Conservation (phyloP, 2,797 vertebrate species). For the Diglossa cyanea region DNA sequence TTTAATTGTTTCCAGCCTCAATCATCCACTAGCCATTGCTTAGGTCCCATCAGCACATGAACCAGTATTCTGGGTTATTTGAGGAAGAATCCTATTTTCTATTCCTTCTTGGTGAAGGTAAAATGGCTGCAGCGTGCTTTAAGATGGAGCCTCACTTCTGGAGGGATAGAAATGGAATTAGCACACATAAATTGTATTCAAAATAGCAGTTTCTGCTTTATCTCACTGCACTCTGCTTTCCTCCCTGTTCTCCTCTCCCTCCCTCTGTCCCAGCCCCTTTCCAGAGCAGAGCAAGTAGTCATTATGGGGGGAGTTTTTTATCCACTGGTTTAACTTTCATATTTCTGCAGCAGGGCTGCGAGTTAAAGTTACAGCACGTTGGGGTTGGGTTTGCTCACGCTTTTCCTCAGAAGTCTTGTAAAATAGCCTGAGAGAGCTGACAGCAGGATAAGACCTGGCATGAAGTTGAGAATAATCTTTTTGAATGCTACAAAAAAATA, state of each 20-base stretch:
- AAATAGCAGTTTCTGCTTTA: background rate
- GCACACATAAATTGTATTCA: background rate
- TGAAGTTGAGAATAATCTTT: constrained; percentile 2
- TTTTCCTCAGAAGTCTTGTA: background rate
- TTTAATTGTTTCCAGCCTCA: background rate
- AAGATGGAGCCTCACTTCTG: constrained; percentile 36
- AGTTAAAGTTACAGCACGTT: constrained; percentile 21
- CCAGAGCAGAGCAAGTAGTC: background rate
- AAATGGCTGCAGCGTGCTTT: constrained; percentile 33
- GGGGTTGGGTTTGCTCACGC: background rate
- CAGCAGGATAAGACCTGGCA: constrained; percentile 4
- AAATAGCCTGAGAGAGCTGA: constrained; percentile 37
- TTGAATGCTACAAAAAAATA: background rate
- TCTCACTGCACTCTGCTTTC: constrained; percentile 1
- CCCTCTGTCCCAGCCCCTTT: background rate
- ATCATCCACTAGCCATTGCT: background rate
- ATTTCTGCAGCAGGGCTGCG: constrained; percentile 15
- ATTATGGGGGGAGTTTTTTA: background rate
- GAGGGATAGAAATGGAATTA: constrained; percentile 8
- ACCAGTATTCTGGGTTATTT: background rate
- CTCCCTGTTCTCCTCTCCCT: background rate
- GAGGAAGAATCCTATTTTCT: background rate
- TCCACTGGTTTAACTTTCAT: constrained; percentile 8
- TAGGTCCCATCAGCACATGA: background rate
- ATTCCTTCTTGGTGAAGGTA: background rate